Evolutionary conservation across 2,797 vertebrate genomes (phyloP), one percentile per base, ranked within the genome.

Genomic region (Lepilemur septentrionalis): DNA sequence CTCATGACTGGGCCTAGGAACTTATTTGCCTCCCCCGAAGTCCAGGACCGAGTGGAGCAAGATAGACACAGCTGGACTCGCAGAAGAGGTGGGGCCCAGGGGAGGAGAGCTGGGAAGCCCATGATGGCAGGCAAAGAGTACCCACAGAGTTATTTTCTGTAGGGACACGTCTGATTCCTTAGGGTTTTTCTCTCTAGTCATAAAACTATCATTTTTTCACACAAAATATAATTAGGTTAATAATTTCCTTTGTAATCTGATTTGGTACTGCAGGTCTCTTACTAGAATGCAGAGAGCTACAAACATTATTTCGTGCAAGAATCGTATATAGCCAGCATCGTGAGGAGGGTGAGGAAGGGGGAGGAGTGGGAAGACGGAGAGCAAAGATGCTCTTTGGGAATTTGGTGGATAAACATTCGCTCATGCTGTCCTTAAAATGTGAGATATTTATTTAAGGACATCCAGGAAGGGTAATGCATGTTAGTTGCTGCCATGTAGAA

Each of bases 291-390:
- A 6, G 6, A 15, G 5, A 22, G 14, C 23, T 0, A 1, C 4
- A 73, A n/a, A 0, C 18, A 4, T 11, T 0, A 4, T 7, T 11
- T 28, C 22, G 2, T n/a, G 3, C 2, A 0, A 1, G 28, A n/a
- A 28, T 57, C 9, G 0, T 1, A 0, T 30, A 20, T 14, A 0
- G 12, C 43, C 5, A 17, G 57, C 41, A 3, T 8, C 11, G 0
- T 17, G 1, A 7, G 20, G 5, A 32, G 13, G 14, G 32, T 4
- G 43, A 17, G 30, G 18, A 22, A 9, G 30, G 2, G 30, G 5
- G 15, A 5, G 41, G 3, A 50, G 20, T 11, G 7, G 32, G 46
- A 70, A 2, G 55, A 2, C 9, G 0, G 0, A 1, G 1, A 32
- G 25, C 0, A 5, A 4, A 30, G 10, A 6, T 11, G 22, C 63